Base-by-base conservation (phyloP, 2,113 vertebrate species). In the Pao palembangensis region DNA sequence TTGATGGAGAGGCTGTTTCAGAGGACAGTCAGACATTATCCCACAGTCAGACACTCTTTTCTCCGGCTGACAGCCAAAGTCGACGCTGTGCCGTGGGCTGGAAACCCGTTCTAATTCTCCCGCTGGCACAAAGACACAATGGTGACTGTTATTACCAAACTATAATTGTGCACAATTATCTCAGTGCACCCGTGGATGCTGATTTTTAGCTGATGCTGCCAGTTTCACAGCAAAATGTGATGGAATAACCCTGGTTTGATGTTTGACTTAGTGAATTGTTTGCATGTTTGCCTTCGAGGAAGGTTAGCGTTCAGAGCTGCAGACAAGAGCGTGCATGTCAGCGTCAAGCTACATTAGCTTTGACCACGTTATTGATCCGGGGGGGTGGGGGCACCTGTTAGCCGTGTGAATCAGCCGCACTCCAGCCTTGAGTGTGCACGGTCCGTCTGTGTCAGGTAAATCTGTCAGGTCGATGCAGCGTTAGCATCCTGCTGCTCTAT, bases 51-150 rank as follows among this genome's bases (percentile, higher is more conserved):
- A 83, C 66, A 23, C 43, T 64, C 75, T 76, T 85, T 85, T 87
- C 80, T 88, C 20, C 23, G 52, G 55, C 51, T 87, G 85, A 87
- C 83, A 88, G 81, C 72, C 19, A 19, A 47, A 23, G 73, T 85
- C 34, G 34, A 12, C 34, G 1, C 79, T 69, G 23, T 16, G 66
- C 62, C 58, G 15, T 47, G 28, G 71, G 64, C 48, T 19, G 59
- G 15, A 34, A 31, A 46, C 43, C 62, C 23, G 20, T 64, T 81
- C 25, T 19, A 52, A 74, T 49, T 79, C 62, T 53, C 20, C 61
- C 64, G 31, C 50, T 58, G 51, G 25, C 51, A 69, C 16, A 71
- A 71, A 76, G 51, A 71, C 66, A 77, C 68, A 79, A 64, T 56
- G 67, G 66, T 73, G 60, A 14, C 60, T 56, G 61, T 57, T 62